phyloP scores from a whole-genome alignment of 2,797 vertebrate species.

The Anisognathus igniventris region DNA sequence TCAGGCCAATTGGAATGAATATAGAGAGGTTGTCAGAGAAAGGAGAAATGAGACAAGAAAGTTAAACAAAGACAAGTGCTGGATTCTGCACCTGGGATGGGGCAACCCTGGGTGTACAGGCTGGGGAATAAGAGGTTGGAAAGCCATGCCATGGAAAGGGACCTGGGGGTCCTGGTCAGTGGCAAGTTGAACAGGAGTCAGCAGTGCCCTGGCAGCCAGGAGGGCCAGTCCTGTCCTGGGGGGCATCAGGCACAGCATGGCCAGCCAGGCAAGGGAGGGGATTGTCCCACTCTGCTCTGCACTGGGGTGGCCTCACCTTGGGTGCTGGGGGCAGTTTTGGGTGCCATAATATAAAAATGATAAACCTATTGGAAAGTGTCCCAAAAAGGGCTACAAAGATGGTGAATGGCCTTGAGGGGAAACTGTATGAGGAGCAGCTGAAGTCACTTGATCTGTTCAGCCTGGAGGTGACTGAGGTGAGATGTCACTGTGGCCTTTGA shows the following conservation, averaged over 20 bases:
- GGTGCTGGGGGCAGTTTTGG: not conserved
- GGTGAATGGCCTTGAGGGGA: not conserved
- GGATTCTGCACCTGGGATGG: not conserved
- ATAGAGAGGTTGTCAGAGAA: not conserved
- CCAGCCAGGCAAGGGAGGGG: rapidly evolving
- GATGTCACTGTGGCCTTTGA: rapidly evolving
- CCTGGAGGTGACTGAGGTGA: not conserved
- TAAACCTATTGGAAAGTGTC: not conserved
- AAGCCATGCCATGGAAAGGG: not conserved
- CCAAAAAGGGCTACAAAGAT: not conserved
- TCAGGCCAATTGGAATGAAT: not conserved
- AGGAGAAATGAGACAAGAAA: not conserved
- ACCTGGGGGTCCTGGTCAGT: not conserved
- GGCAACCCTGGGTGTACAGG: not conserved
- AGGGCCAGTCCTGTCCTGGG: not conserved
- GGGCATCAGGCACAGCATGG: rapidly evolving
- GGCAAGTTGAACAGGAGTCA: not conserved
- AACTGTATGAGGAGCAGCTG: not conserved
- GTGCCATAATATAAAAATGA: not conserved
- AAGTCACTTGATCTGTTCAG: not conserved
- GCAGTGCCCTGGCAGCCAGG: not conserved
- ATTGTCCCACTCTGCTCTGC: rapidly evolving
- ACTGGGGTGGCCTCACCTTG: rapidly evolving
- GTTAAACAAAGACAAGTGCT: not conserved
- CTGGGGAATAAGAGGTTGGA: not conserved